Conservation (phyloP, 2,113 vertebrate species). For the Mastomys natalensis region DNA sequence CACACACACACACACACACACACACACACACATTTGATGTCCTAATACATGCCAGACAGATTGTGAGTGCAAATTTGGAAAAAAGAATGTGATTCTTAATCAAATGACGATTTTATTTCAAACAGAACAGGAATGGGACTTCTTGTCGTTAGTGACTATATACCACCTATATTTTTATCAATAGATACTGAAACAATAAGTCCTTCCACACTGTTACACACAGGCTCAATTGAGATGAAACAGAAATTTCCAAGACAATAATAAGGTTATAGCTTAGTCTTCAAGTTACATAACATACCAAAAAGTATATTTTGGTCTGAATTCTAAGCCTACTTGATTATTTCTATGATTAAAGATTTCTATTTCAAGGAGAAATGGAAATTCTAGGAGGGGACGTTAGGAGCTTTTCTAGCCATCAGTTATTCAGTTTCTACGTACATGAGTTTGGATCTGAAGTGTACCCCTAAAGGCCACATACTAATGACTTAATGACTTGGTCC, state of each 20-base stretch:
- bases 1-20: too few relatives aligned
- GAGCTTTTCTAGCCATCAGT: background rate
- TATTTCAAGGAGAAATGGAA: slow-evolving; percentile 44
- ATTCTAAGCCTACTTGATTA: slow-evolving; percentile 36
- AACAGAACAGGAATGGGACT: slow-evolving; percentile 10
- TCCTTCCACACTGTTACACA: background rate
- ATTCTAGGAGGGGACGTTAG: slow-evolving; percentile 25
- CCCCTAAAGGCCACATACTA: background rate
- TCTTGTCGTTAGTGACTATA: background rate
- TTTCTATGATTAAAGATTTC: slow-evolving; percentile 68
- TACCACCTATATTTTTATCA: background rate
- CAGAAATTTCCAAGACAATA: background rate
- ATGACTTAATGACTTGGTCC: background rate
- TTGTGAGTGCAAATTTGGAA: background rate
- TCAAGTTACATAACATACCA: background rate
- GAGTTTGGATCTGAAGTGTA: background rate
- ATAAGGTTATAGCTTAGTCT: background rate
- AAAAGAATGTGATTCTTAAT: slow-evolving; percentile 7
- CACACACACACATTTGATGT: background rate
- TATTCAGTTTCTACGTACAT: background rate
- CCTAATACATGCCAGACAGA: background rate
- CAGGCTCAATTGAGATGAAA: background rate
- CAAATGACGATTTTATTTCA: slow-evolving; percentile 56
- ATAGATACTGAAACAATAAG: background rate
- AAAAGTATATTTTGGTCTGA: background rate